Conservation (phyloP, 2,797 vertebrate species). For the Rhinophrynus dorsalis region DNA sequence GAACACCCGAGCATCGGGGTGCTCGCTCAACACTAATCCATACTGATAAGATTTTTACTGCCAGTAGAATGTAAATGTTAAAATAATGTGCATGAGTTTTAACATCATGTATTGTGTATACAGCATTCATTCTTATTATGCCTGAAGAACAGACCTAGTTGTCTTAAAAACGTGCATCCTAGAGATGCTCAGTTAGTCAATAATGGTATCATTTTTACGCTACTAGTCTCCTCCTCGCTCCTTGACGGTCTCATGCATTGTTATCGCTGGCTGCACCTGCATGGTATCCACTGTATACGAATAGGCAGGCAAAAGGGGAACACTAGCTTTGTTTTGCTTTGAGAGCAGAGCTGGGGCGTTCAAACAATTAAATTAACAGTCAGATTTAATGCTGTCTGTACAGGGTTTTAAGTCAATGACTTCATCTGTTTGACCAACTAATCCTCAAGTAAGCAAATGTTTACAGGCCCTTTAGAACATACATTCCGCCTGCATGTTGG, state of each 20-base stretch:
- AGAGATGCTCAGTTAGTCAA: no score
- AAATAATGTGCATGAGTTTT: no score
- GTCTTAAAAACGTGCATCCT: no score
- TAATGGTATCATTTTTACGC: no score
- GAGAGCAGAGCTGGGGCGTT: neutral
- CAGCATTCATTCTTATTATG: no score
- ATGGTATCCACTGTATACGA: neutral
- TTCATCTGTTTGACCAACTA: conserved; percentile 43
- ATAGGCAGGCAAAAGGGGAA: neutral
- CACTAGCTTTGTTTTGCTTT: neutral
- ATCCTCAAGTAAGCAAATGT: conserved; percentile 41
- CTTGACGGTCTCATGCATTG: neutral
- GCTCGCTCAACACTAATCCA: no score
- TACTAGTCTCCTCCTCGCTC: neutral
- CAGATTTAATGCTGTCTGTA: conserved; percentile 5
- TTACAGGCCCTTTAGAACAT: conserved; percentile 14
- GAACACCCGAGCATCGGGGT: no score
- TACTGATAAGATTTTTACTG: no score
- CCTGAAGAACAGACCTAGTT: no score
- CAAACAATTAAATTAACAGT: conserved; percentile 1
- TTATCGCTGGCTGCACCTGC: neutral
- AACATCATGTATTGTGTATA: no score
- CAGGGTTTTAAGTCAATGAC: conserved; percentile 21
- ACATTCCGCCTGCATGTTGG: neutral
- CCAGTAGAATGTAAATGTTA: no score